Conservation (phyloP, 2,113 vertebrate species). For the Proterorhinus semilunaris region DNA sequence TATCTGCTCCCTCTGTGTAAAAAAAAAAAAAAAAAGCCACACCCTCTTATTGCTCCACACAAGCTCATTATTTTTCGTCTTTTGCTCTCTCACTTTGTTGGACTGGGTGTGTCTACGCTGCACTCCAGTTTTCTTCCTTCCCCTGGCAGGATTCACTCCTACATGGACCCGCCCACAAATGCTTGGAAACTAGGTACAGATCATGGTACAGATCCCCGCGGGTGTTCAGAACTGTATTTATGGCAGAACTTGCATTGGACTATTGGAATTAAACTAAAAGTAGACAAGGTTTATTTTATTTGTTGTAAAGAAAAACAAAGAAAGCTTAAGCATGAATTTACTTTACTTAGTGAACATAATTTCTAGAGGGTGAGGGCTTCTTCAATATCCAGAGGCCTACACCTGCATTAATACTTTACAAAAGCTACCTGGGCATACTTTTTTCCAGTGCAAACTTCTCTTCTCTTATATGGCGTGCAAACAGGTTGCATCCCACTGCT, state of each 20-base stretch:
- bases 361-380: conserved; percentile 31
- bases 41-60: conserved; percentile 73
- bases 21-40: conserved; percentile 53
- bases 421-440: conserved; percentile 16
- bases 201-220: conserved; percentile 2
- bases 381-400: neutral
- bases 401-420: conserved; percentile 26
- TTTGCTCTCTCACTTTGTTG: conserved; percentile 59
- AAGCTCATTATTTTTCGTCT: conserved; percentile 34
- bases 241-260: neutral
- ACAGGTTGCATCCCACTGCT: too few species aligned
- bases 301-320: too few species aligned
- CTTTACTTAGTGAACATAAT: neutral
- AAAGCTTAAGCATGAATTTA: neutral
- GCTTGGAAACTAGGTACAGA: conserved; percentile 31
- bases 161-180: conserved; percentile 11
- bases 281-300: too few species aligned
- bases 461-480: too few species aligned
- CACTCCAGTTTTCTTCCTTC: conserved; percentile 47
- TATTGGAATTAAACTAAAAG: neutral
- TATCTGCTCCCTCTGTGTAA: conserved; percentile 51
- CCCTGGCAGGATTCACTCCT: conserved; percentile 32
- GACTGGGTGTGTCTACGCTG: conserved; percentile 66
- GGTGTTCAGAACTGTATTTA: neutral
- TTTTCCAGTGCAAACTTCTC: too few species aligned